phyloP scores from a whole-genome alignment of 2,113 vertebrate species.

The Ceyx cyanopectus region DNA sequence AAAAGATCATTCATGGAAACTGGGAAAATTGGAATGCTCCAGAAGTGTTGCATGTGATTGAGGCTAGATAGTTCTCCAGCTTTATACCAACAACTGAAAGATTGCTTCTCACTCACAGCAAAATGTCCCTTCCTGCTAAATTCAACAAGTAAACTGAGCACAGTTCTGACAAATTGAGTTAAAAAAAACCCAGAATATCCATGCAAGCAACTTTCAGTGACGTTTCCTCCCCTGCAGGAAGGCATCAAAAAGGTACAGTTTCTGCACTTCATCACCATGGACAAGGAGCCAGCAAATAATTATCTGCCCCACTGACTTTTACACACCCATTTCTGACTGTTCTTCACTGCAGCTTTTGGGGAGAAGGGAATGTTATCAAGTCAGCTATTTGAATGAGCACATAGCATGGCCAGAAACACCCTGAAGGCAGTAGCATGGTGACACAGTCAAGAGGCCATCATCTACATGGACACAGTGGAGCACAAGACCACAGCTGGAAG shows the following conservation, averaged over 20 bases:
- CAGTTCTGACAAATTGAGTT: background rate
- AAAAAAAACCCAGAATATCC: background rate
- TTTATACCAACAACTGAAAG: background rate
- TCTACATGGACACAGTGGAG: background rate
- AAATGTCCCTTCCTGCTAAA: background rate
- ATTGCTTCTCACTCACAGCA: background rate
- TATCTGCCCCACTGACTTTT: background rate
- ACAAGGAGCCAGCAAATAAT: background rate
- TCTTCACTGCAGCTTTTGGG: background rate
- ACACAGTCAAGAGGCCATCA: background rate
- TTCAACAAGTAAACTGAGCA: background rate
- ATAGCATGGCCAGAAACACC: rapidly evolving
- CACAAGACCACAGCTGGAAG: slow-evolving; percentile 27
- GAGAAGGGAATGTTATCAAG: background rate
- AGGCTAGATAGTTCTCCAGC: background rate
- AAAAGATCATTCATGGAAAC: background rate
- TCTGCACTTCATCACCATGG: background rate
- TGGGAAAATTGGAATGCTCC: background rate
- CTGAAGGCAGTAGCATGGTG: rapidly evolving
- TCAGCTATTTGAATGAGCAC: background rate
- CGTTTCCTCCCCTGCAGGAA: background rate
- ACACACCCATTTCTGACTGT: background rate
- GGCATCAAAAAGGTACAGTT: background rate
- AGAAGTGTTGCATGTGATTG: background rate
- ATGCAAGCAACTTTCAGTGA: background rate